These are phyloP conservation scores for Ranitomeya imitator DNA, from an alignment of 2,113 vertebrate species.

Conservation along the genomic window DNA sequence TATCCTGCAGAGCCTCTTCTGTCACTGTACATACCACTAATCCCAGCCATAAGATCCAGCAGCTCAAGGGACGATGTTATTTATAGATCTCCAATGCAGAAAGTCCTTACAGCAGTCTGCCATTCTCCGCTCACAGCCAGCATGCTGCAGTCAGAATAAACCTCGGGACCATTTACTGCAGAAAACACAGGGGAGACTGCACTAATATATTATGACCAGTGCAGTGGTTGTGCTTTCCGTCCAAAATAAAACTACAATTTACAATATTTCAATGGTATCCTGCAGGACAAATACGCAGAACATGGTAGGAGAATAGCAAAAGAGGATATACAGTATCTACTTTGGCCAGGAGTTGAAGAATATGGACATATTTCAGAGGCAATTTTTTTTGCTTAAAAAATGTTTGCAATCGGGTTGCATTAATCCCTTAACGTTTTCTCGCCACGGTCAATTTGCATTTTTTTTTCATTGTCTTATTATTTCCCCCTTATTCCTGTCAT, in stretches of 20 bases:
- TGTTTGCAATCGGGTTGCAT: too few species aligned
- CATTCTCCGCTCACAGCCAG: background rate
- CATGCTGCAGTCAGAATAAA: background rate
- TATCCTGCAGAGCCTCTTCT: constrained; percentile 14
- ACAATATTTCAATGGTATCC: background rate
- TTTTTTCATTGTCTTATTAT: too few species aligned
- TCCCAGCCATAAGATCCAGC: background rate
- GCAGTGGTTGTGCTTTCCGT: background rate
- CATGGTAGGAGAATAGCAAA: too few species aligned
- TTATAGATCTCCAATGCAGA: constrained; percentile 24
- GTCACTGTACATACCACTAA: constrained; percentile 39
- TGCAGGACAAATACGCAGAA: too few species aligned
- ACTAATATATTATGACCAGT: background rate
- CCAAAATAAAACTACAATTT: background rate
- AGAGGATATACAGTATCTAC: too few species aligned
- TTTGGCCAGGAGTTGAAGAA: too few species aligned
- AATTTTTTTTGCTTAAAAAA: too few species aligned
- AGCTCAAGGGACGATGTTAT: constrained; percentile 35
- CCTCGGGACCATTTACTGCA: background rate
- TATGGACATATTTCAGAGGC: too few species aligned
- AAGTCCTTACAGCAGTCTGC: constrained; percentile 13
- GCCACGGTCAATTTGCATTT: too few species aligned
- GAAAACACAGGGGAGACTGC: background rate
- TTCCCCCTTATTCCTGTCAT: too few species aligned
- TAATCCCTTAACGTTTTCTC: too few species aligned